These are phyloP conservation scores for Eilema sororculum DNA, from an alignment of 2,888 invertebrate genomes.

Conservation along the genomic window DNA sequence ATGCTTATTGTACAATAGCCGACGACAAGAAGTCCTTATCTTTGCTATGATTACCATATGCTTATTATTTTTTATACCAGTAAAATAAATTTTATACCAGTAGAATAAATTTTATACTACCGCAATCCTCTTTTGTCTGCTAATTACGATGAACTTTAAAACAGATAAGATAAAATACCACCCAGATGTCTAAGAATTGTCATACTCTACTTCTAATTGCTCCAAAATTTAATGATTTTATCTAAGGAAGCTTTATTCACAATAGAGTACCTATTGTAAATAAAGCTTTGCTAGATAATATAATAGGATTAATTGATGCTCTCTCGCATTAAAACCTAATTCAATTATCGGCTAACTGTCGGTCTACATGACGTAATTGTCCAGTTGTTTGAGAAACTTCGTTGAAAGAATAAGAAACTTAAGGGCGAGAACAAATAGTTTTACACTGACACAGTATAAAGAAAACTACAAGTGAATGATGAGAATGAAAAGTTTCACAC, in stretches of 20 bases:
- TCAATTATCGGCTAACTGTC: slow-evolving; percentile 14
- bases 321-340: slow-evolving; percentile 8
- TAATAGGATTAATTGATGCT: slow-evolving; percentile 1
- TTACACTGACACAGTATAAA: not conserved
- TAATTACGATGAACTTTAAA: too few species aligned
- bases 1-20: too few species aligned
- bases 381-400: not conserved
- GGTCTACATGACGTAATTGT: not conserved
- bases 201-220: not conserved
- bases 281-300: too few species aligned
- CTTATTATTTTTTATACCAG: too few species aligned
- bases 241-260: not conserved
- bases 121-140: too few species aligned
- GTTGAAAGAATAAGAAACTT: not conserved
- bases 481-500: not conserved
- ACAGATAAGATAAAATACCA: not conserved
- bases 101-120: too few species aligned
- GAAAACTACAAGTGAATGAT: not conserved
- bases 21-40: too few species aligned
- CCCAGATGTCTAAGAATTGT: not conserved
- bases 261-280: not conserved
- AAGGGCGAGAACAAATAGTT: not conserved
- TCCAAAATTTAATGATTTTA: not conserved
- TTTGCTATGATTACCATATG: too few species aligned
- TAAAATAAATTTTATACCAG: too few species aligned